phyloP scores from a whole-genome alignment of 2,888 invertebrate genomes.

The Latheticus oryzae region DNA sequence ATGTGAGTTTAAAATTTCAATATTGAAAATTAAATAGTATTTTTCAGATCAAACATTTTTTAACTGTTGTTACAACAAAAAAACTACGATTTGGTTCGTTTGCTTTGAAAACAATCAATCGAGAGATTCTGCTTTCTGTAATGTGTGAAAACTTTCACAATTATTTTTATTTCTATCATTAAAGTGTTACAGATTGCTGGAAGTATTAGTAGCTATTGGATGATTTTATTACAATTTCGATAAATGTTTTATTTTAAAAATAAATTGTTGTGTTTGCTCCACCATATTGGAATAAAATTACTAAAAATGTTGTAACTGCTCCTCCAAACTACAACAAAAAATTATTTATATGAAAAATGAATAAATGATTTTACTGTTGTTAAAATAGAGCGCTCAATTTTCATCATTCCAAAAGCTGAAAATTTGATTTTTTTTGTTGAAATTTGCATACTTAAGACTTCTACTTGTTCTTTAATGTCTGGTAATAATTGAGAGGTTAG shows the following conservation, averaged over 20 bases:
- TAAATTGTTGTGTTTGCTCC: too few relatives aligned
- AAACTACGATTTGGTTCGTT: too few relatives aligned
- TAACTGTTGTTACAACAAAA: too few relatives aligned
- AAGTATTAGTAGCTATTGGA: slow-evolving; percentile 15
- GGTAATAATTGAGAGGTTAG: slow-evolving; percentile 4
- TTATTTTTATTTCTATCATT: neutral
- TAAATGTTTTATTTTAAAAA: too few relatives aligned
- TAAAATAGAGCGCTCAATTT: slow-evolving; percentile 67
- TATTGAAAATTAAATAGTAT: too few relatives aligned
- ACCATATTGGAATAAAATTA: slow-evolving; percentile 33
- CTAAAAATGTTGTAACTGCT: slow-evolving; percentile 28
- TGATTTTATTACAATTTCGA: slow-evolving; percentile 14
- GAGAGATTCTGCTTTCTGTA: slow-evolving; percentile 9
- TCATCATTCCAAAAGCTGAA: slow-evolving; percentile 68
- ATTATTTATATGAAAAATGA: too few relatives aligned
- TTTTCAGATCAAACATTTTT: too few relatives aligned
- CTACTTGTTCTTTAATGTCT: slow-evolving; percentile 17
- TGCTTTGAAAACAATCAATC: too few relatives aligned
- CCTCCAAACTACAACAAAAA: slow-evolving; percentile 25
- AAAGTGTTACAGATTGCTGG: neutral
- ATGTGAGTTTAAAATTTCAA: slow-evolving; percentile 4
- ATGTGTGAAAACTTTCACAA: neutral
- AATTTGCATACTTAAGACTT: slow-evolving; percentile 60
- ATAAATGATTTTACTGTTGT: slow-evolving; percentile 70
- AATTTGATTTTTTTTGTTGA: slow-evolving; percentile 65